Base-by-base conservation (phyloP, 2,113 vertebrate species). In the Lathamus discolor region DNA sequence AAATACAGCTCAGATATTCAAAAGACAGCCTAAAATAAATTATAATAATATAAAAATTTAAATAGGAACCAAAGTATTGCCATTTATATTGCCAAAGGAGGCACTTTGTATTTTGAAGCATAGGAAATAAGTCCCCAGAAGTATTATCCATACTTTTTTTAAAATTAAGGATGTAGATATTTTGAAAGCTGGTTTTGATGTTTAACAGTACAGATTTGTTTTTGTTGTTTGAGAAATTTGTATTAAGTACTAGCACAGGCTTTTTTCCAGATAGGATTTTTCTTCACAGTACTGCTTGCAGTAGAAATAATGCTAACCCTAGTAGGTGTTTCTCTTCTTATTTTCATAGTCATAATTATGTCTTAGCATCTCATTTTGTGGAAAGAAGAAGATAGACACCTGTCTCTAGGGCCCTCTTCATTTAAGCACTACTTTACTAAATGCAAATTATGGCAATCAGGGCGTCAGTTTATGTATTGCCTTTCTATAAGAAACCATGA, bases 301-400 rank as follows among this genome's bases (percentile, higher is more conserved):
- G 75, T 97, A 97, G 94, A 95, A 95, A 90, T 84, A 76, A 95
- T 44, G 94, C 96, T 96, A 86, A 86, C 48, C 19, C 75, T 90
- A 67, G 79, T 18, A 76, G 96, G 94, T 95, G 86, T 96, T 96
- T 96, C 88, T 98, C 96, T 94, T 97, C 97, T 97, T 95, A 33
- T 92, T 98, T 97, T 97, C 97, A 95, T 91, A 57, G 73, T 97
- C 96, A 44, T 85, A 91, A 95, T 95, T 94, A 97, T 77, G 97
- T 98, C 98, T 98, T 98, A 98, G 98, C 98, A 98, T 98, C 98
- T 98, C 98, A 98, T 97, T 96, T 95, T 83, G 92, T 97, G 97
- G 91, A 96, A 97, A 95, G 83, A 93, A 96, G 96, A 91, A 79
- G 96, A 97, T 10, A 88, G 92, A 95, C 89, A 96, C 95, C 95